phyloP scores from a whole-genome alignment of 2,888 invertebrate genomes.

The Glaucopsyche alexis region DNA sequence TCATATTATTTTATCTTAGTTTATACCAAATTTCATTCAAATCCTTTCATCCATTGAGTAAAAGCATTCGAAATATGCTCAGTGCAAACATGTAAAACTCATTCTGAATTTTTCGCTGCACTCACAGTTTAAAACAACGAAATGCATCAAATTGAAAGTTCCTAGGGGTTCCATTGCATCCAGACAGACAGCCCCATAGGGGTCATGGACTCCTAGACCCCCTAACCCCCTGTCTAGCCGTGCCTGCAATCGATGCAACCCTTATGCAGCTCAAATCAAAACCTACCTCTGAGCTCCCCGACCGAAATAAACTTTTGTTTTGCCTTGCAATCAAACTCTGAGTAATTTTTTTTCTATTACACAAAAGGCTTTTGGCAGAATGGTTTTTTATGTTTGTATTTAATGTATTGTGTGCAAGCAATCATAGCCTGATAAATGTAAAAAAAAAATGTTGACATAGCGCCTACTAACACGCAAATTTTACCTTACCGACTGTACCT shows the following conservation, averaged over 20 bases:
- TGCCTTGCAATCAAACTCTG: not conserved
- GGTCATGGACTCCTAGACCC: not conserved
- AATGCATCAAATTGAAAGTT: not conserved
- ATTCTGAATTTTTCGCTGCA: not conserved
- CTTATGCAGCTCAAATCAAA: conserved; percentile 10
- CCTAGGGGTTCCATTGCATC: not conserved
- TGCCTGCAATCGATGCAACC: not conserved
- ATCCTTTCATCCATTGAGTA: not conserved
- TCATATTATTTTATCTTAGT: not conserved
- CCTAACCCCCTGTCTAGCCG: not conserved
- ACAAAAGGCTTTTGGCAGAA: not conserved
- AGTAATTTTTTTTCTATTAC: not conserved
- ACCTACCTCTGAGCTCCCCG: not conserved
- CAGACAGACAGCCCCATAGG: not conserved
- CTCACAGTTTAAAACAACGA: not conserved
- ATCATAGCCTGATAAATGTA: too few species aligned
- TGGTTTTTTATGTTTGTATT: not conserved
- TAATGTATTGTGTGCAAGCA: too few species aligned
- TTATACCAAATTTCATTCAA: not conserved
- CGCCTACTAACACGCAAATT: too few species aligned
- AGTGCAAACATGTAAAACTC: not conserved
- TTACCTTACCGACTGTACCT: too few species aligned
- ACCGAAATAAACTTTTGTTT: not conserved
- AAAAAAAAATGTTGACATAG: too few species aligned
- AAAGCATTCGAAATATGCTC: not conserved